Evolutionary conservation across 2,888 invertebrate species (phyloP).

Genomic region (Tetrapedia diversipes): DNA sequence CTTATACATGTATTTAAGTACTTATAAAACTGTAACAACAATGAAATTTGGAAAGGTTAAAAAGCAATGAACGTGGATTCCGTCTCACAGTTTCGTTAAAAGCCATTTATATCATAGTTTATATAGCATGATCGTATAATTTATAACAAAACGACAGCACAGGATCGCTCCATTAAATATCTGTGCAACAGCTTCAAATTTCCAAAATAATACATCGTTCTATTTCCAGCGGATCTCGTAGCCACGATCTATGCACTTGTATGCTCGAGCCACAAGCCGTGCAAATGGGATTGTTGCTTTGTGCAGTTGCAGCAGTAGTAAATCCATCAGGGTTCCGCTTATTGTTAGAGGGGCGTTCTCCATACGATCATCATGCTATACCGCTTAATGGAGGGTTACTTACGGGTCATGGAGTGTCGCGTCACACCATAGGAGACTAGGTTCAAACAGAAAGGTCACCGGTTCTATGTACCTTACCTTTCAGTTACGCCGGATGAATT

Average conservation of each 20-base stretch:
- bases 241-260: neutral
- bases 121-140: no score
- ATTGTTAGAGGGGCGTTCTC: slow-evolving; percentile 20
- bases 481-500: slow-evolving; percentile 18
- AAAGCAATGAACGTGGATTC: neutral
- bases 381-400: slow-evolving; percentile 31
- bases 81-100: neutral
- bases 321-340: slow-evolving; percentile 32
- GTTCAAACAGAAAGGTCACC: slow-evolving; percentile 25
- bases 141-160: neutral
- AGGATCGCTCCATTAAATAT: neutral
- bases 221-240: neutral
- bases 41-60: neutral
- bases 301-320: slow-evolving; percentile 32
- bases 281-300: slow-evolving; percentile 36
- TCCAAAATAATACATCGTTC: neutral
- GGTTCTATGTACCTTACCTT: slow-evolving; percentile 12
- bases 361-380: slow-evolving; percentile 18
- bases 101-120: no score
- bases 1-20: no score
- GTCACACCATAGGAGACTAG: slow-evolving; percentile 3
- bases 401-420: slow-evolving; percentile 23
- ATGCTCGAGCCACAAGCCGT: neutral
- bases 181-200: neutral
- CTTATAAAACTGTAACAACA: neutral